Conservation (phyloP, 35 echinoderm and acorn worm genomes). For the Strongylocentrotus purpuratus region DNA sequence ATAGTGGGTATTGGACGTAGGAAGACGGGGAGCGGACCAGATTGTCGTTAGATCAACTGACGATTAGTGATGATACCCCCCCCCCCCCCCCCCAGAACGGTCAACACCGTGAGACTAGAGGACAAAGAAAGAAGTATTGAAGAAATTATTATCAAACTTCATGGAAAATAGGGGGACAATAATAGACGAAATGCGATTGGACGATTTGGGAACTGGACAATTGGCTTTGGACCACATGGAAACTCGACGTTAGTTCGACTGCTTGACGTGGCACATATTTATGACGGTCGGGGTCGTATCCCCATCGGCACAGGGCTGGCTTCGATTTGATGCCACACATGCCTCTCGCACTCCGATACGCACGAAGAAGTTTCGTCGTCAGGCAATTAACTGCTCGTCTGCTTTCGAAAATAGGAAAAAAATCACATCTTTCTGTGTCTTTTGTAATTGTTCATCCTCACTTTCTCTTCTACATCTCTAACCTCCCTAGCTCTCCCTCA, state of each 20-base stretch:
- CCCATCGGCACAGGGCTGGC: neutral
- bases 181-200: too few relatives aligned
- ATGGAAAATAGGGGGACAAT: too few relatives aligned
- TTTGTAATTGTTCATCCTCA: neutral
- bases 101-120: too few relatives aligned
- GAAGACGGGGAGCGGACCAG: too few relatives aligned
- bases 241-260: neutral
- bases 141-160: too few relatives aligned
- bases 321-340: slow-evolving; percentile 23
- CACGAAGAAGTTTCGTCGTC: neutral
- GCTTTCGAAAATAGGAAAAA: neutral
- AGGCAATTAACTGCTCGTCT: slow-evolving; percentile 37
- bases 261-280: neutral
- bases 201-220: too few relatives aligned
- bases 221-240: too few relatives aligned
- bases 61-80: too few relatives aligned
- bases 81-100: too few relatives aligned
- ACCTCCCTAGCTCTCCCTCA: neutral
- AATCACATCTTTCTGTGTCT: neutral
- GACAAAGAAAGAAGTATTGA: too few relatives aligned
- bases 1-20: too few relatives aligned
- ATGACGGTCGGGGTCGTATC: neutral
- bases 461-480: neutral
- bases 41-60: too few relatives aligned
- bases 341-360: slow-evolving; percentile 30